Percentiles rank a stretch among this genome's conserved stretches.
Conservation (phyloP, 1,140 invertebrate species). For the Formica selysi region DNA sequence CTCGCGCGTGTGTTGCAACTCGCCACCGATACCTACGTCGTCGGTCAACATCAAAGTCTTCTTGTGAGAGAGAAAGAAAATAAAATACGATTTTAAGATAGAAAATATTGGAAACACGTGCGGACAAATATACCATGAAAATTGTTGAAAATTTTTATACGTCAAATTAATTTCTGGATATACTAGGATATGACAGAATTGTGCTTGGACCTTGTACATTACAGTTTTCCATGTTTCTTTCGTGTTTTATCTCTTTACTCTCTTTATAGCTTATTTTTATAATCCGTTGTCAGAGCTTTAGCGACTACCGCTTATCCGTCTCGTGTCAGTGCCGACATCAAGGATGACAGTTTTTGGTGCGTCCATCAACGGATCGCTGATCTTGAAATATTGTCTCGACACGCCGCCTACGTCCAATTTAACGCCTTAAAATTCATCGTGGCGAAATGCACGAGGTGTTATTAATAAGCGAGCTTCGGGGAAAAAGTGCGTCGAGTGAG, state of each 20-base stretch:
- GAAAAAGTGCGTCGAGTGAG: background rate
- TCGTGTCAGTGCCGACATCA: slow-evolving; percentile 16
- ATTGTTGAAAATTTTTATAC: background rate
- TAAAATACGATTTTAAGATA: background rate
- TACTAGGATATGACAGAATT: background rate
- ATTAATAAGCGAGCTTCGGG: slow-evolving; percentile 34
- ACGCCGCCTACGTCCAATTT: slow-evolving; percentile 15
- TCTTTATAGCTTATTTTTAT: slow-evolving; percentile 49
- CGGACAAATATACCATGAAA: background rate
- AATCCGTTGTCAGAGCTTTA: slow-evolving; percentile 34
- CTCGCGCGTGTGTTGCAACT: slow-evolving; percentile 36
- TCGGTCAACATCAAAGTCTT: slow-evolving; percentile 27
- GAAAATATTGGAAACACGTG: background rate
- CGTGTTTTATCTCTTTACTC: too few relatives aligned
- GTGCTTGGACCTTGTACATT: background rate
- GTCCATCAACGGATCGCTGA: slow-evolving; percentile 24
- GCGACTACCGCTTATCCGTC: slow-evolving; percentile 1
- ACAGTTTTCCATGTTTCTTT: background rate
- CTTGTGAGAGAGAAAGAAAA: background rate
- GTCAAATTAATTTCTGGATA: background rate
- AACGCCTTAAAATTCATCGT: slow-evolving; percentile 40
- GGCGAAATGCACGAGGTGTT: slow-evolving; percentile 23
- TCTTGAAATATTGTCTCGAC: slow-evolving; percentile 53
- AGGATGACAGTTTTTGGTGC: slow-evolving; percentile 40
- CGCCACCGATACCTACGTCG: background rate